Percentiles rank a stretch among this genome's conserved stretches.
Conservation (phyloP, 2,113 vertebrate species). For the Equus przewalskii region DNA sequence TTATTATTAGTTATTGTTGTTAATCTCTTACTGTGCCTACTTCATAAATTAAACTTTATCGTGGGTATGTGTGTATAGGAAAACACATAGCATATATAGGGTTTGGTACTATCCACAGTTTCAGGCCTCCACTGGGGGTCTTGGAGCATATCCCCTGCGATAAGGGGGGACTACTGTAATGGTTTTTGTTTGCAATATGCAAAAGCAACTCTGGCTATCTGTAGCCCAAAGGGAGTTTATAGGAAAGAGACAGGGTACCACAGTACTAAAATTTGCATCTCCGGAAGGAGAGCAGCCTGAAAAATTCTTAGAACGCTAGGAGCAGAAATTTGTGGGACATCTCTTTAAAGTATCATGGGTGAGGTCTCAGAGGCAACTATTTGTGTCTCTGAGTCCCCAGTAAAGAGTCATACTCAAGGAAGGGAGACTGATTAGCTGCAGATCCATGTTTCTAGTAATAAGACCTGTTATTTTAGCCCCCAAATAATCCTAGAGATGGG, state of each 20-base stretch:
- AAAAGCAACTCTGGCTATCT: neutral
- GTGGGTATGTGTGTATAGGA: too few relatives aligned
- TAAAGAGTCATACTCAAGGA: neutral
- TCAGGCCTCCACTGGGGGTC: too few relatives aligned
- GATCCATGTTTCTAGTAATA: neutral
- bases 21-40: too few relatives aligned
- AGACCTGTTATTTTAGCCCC: conserved; percentile 1
- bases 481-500: neutral
- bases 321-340: neutral
- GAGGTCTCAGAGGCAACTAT: neutral
- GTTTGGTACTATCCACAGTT: too few relatives aligned
- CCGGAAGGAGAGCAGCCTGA: neutral
- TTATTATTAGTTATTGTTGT: too few relatives aligned
- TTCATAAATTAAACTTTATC: too few relatives aligned
- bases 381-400: neutral
- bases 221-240: neutral
- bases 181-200: neutral
- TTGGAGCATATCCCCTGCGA: too few relatives aligned
- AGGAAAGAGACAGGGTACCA: neutral
- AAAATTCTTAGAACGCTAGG: neutral
- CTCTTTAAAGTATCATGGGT: neutral
- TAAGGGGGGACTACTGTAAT: neutral
- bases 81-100: too few relatives aligned
- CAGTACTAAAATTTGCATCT: neutral
- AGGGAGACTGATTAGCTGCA: neutral